Conservation (phyloP, 2,113 vertebrate genomes). For the Pipra filicauda region DNA sequence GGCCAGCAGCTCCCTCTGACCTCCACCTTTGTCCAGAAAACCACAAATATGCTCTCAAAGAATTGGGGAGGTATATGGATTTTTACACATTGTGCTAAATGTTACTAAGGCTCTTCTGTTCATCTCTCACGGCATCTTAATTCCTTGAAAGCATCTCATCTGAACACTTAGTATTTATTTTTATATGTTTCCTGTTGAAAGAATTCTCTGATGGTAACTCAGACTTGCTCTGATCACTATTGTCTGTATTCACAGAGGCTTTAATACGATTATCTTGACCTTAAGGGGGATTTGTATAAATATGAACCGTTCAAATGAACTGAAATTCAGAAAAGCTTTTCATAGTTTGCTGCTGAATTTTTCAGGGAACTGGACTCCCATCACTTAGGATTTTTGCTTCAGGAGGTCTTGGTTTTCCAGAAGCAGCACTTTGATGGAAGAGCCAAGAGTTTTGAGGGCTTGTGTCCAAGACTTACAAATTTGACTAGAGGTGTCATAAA, state of each 20-base stretch:
- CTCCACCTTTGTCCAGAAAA: not conserved
- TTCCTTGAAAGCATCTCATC: not conserved
- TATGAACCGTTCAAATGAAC: not conserved
- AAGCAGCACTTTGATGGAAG: not conserved
- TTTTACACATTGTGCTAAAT: not conserved
- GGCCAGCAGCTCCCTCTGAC: not conserved
- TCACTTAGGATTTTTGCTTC: not conserved
- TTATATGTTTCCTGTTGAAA: not conserved
- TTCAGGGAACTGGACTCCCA: not conserved
- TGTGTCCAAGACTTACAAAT: not conserved
- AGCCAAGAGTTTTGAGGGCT: not conserved
- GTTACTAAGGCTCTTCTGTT: not conserved
- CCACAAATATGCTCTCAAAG: not conserved
- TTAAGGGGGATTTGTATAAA: not conserved
- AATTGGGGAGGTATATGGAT: too few species aligned
- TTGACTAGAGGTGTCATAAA: not conserved
- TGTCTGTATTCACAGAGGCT: not conserved
- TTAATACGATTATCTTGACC: constrained; percentile 1
- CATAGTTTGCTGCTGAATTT: not conserved
- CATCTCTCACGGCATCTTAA: not conserved
- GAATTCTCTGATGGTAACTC: not conserved
- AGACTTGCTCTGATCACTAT: not conserved
- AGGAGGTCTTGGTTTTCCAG: not conserved
- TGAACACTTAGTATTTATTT: not conserved
- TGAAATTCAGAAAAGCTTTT: not conserved